Evolutionary conservation across 92 coral and sea anemone species (phyloP), one percentile per base, ranked within the genome.

Genomic region (Parazoanthus darwini): DNA sequence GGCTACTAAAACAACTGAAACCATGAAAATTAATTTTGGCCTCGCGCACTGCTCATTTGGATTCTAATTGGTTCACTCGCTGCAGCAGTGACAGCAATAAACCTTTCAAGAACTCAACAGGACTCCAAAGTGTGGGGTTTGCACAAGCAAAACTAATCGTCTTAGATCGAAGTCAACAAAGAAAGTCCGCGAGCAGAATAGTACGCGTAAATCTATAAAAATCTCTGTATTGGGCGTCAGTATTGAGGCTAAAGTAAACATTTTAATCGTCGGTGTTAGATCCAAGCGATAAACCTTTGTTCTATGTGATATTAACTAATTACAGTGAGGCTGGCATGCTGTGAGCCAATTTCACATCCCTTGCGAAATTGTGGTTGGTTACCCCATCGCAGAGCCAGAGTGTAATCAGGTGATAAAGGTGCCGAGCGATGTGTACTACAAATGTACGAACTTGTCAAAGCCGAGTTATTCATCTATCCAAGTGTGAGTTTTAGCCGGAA

Each of bases 301-400:
- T 48, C 43, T 46, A 25, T 84, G 78, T 84, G 87, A 84, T 70
- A 70, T 71, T 84, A 84, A 84, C 87, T 84, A 84, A 84, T 84
- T 84, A 84, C 29, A 20, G 59, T 79, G 15, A 29, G 37, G 87
- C 63, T 84, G 43, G 87, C 87, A 33, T 84, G 87, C 87, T 84
- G 87, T 22, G 87, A 84, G 68, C 13, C 87, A 84, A 48, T 84
- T 71, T 84, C 87, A 84, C 29, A 76, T 74, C 87, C 29, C 79
- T 84, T 72, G 78, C 87, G 75, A 67, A 82, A 33, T 46, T 25
- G 79, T 44, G 68, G 78, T 35, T 25, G 16, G 22, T 48, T 70
- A 46, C 79, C 42, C 87, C 67, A 71, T 70, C 35, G 65, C 1
- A 72, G 68, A 48, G 46, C 23, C n/a, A 5, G 11, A 46, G 14